Base-by-base conservation (phyloP, 2,113 vertebrate genomes). In the Meriones unguiculatus region DNA sequence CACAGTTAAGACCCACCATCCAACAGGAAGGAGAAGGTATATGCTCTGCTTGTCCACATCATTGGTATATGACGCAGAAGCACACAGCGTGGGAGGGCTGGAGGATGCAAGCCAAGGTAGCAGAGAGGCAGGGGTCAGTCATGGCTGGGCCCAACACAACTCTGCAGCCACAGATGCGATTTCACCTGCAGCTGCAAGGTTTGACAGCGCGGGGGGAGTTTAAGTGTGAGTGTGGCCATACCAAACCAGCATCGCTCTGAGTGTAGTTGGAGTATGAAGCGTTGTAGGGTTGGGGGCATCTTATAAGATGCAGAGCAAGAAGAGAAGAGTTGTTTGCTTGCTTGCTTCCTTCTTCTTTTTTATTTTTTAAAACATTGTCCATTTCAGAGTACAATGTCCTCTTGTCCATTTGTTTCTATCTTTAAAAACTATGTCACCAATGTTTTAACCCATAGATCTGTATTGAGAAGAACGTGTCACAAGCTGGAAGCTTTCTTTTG, bases 271-370 rank as follows among this genome's bases (percentile, higher is more conserved):
- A 54, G 17, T 54, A 80, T 6, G 25, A 80, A 80, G 77, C 50
- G 32, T 35, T 80, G 77, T 6, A 54, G 50, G 54, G 17, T 15
- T 52, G 46, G 28, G 76, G 28, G 22, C 76, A 54, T 9, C 76
- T 78, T 78, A 78, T 9, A 8, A 78, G 76, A 78, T 32, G 14
- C 76, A 78, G 25, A 50, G 25, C 50, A 81, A 81, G 8, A 59
- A 59, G 7, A 13, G 10, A 22, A 57, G 32, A 59, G 8, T n/a
- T 5, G 7, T 25, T 32, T 2, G 1, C 4, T 46, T 24, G 3
- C 20, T 73, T 14, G 11, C 18, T 73, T 15, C 25, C 24, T 46
- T 78, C 6, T 15, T 57, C 57, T 32, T 35, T 35, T 22, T 14
- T 32, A n/a, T 59, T 41, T 41, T 41, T 41, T 41, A 78, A 52